Conservation (phyloP, 2,888 invertebrate genomes). For the Mythimna loreyi region DNA sequence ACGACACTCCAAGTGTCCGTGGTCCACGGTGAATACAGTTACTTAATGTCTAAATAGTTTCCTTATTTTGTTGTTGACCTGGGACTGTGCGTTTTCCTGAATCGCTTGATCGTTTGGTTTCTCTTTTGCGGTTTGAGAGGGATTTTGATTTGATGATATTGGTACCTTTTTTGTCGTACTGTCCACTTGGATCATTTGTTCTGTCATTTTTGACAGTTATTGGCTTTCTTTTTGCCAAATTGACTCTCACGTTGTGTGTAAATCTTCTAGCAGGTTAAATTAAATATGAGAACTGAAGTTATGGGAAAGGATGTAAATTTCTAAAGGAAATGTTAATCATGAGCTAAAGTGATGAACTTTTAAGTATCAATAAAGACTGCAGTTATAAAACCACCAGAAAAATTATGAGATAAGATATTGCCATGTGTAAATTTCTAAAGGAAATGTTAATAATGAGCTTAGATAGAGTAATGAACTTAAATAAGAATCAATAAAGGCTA, state of each 20-base stretch:
- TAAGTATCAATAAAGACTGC: neutral
- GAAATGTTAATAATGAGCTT: neutral
- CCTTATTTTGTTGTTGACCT: slow-evolving; percentile 36
- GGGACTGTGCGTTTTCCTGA: slow-evolving; percentile 27
- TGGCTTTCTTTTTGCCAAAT: neutral
- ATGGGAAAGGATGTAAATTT: neutral
- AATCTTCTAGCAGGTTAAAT: neutral
- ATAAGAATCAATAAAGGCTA: neutral
- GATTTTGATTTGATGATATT: slow-evolving; percentile 4
- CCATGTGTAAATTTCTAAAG: neutral
- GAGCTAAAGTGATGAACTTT: no score
- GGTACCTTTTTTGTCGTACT: neutral
- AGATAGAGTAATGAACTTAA: no score
- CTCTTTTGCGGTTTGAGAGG: slow-evolving; percentile 7
- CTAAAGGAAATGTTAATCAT: neutral
- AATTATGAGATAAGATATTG: neutral
- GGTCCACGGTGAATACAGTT: slow-evolving; percentile 35
- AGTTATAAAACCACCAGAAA: neutral
- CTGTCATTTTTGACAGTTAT: neutral
- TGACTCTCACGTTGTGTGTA: neutral
- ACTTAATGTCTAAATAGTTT: slow-evolving; percentile 18
- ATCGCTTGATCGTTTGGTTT: neutral
- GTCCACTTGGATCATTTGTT: neutral
- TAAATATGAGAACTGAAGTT: neutral
- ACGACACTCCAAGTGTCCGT: slow-evolving; percentile 5